Conservation (phyloP, 1,140 invertebrate species). For the Ceratina japonica region DNA sequence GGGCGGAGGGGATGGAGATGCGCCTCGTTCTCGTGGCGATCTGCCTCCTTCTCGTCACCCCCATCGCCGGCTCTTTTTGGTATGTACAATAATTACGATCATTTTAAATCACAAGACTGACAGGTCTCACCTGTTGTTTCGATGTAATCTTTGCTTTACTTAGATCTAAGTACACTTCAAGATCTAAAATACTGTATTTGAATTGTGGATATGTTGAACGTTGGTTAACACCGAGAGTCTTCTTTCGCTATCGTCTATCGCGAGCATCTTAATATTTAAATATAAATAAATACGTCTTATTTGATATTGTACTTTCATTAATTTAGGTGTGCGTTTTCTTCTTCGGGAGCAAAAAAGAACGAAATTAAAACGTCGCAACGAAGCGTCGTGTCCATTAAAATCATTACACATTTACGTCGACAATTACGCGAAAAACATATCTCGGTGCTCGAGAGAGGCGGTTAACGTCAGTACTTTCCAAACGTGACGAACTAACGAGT, state of each 20-base stretch:
- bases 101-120: background rate
- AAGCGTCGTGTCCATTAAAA: constrained; percentile 18
- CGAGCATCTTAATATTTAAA: too few relatives aligned
- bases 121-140: too few relatives aligned
- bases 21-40: constrained; percentile 83
- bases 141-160: too few relatives aligned
- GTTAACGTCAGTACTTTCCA: constrained; percentile 45
- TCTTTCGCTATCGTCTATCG: too few relatives aligned
- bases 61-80: constrained; percentile 84
- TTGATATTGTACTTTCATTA: too few relatives aligned
- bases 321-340: too few relatives aligned
- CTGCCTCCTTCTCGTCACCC: constrained; percentile 83
- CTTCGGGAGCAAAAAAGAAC: too few relatives aligned
- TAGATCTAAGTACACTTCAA: too few relatives aligned
- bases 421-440: constrained; percentile 35
- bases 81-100: constrained; percentile 74
- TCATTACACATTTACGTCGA: constrained; percentile 8
- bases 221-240: too few relatives aligned
- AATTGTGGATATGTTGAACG: too few relatives aligned
- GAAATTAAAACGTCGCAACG: background rate
- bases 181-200: too few relatives aligned
- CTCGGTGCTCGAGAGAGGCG: background rate
- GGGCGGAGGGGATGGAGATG: constrained; percentile 81
- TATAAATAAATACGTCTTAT: too few relatives aligned
- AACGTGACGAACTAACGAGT: constrained; percentile 60